Conservation (phyloP, 2,888 invertebrate species). For the Hyalella azteca region DNA sequence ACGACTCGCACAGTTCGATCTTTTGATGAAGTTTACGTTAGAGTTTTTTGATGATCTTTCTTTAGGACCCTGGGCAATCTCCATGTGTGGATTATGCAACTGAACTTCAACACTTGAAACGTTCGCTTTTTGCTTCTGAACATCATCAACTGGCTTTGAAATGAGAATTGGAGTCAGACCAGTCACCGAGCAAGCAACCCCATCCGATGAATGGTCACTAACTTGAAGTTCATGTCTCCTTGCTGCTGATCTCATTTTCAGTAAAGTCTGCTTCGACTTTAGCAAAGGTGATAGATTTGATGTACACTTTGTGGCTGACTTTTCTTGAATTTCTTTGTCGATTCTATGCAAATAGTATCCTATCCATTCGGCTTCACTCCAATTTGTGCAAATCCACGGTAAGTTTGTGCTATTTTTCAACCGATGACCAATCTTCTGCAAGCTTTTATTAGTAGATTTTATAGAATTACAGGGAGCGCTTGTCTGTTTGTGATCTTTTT, state of each 20-base stretch:
- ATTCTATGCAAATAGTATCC: neutral
- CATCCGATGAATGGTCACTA: too few species aligned
- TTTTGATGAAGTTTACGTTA: neutral
- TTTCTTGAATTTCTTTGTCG: neutral
- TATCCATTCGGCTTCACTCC: neutral
- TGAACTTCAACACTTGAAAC: neutral
- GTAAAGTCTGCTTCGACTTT: neutral
- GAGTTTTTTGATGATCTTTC: neutral
- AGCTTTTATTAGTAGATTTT: neutral
- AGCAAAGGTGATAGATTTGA: neutral
- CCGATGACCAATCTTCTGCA: neutral
- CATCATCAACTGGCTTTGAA: neutral
- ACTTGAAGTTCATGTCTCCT: neutral
- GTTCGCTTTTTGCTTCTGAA: neutral
- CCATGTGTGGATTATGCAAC: neutral
- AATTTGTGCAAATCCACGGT: constrained; percentile 12
- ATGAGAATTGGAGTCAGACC: too few species aligned
- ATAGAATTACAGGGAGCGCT: neutral
- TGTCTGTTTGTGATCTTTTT: neutral
- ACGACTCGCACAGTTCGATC: neutral
- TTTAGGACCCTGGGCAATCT: neutral
- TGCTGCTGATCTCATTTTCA: neutral
- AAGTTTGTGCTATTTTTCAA: neutral
- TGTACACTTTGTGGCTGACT: neutral
- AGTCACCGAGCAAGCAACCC: too few species aligned